Evolutionary conservation across 2,888 invertebrate genomes (phyloP), one percentile per base, ranked within the genome.

Genomic region (Desoria tigrina): DNA sequence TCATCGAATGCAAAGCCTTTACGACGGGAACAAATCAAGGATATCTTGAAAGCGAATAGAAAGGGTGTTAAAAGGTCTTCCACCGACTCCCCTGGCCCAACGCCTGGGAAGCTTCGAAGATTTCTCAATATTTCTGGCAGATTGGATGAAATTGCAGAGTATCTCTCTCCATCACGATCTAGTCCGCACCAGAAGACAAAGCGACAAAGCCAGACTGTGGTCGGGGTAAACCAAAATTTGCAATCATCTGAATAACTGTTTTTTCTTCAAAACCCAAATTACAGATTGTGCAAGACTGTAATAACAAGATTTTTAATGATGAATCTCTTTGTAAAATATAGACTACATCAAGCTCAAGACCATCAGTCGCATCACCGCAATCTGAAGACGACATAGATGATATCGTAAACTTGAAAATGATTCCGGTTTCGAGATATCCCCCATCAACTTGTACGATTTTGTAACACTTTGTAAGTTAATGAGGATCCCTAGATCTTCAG

Each of bases 101-200:
- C 70, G 6, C 73, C 73, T 26, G 73, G 73, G 55, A 70, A 69
- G 57, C 60, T 73, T 1, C 66, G 71, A 42, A 42, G 70, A 42
- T 66, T 68, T 21, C 65, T 71, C 58, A 73, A 73, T 21, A 73
- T 73, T 39, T 73, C 73, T n/a, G 66, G 65, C 11, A 57, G 63
- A 14, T 39, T 73, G 24, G 73, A 73, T 60, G 70, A 73, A 60
- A 60, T 73, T n/a, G 68, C 65, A 1, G 66, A 73, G 9, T 73
- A 66, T 42, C 65, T 73, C 16, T 70, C 70, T 2, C 70, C 70
- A n/a, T 7, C 27, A 32, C 32, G 32, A 60, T 54, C 18, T 59
- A 66, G 32, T 50, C 61, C 21, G 39, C 32, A 51, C 3, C 7
- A 24, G 26, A 32, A 11, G 32, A 4, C 32, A 32, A 4, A 21